These are phyloP conservation scores for Eueides isabella DNA, from an alignment of 1,140 invertebrate species.

Conservation along the genomic window DNA sequence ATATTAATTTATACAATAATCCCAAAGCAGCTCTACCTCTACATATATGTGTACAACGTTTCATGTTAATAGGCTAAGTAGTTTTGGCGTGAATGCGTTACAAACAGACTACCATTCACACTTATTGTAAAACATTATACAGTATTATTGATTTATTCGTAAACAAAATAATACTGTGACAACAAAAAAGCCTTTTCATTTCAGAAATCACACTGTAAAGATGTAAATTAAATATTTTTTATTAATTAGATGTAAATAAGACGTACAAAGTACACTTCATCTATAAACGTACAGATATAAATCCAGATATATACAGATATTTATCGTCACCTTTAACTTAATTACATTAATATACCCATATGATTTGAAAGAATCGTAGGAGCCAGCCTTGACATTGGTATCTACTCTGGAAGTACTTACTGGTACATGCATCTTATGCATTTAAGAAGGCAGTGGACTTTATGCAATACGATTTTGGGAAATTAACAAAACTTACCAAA, in stretches of 20 bases:
- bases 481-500: no score
- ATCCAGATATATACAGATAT: no score
- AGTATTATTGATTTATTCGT: no score
- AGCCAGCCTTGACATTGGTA: background rate
- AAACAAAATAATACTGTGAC: no score
- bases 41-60: no score
- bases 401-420: background rate
- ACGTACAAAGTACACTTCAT: background rate
- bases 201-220: background rate
- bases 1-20: no score
- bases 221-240: background rate
- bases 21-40: no score
- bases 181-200: background rate
- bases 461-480: no score
- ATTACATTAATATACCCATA: background rate
- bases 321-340: background rate
- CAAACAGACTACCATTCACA: no score
- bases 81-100: no score
- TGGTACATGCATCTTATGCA: background rate
- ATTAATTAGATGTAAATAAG: constrained; percentile 11
- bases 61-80: no score
- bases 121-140: no score
- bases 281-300: background rate
- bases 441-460: background rate
- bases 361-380: background rate